Evolutionary conservation across 2,888 invertebrate species (phyloP).

Genomic region (Atherix ibis): DNA sequence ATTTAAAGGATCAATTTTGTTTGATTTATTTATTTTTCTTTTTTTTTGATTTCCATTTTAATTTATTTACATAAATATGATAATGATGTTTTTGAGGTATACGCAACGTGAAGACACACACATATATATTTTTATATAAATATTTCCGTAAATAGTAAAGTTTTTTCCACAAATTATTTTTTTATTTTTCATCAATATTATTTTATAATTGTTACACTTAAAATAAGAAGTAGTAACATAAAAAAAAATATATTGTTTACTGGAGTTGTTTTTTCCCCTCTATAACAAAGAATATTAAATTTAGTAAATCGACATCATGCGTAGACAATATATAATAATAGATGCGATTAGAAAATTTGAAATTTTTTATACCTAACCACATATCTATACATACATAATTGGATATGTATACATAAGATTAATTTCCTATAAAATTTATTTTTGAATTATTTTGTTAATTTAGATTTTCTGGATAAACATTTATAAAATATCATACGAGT

Average conservation of each 20-base stretch:
- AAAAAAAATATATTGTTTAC: not conserved
- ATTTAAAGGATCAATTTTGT: too few species aligned
- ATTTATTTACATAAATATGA: slow-evolving; percentile 1
- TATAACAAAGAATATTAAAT: too few species aligned
- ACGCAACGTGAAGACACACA: slow-evolving; percentile 38
- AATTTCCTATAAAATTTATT: not conserved
- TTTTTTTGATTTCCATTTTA: not conserved
- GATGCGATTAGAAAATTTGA: too few species aligned
- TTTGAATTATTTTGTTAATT: slow-evolving; percentile 9
- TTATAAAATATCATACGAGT: slow-evolving; percentile 11
- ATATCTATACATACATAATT: too few species aligned
- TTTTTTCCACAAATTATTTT: slow-evolving; percentile 13
- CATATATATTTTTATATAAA: slow-evolving; percentile 19
- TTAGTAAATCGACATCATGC: too few species aligned
- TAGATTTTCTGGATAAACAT: slow-evolving; percentile 10
- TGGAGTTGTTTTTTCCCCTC: too few species aligned
- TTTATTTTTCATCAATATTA: slow-evolving; percentile 6
- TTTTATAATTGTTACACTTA: not conserved
- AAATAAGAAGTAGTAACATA: not conserved
- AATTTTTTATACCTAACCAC: too few species aligned
- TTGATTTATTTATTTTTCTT: slow-evolving; percentile 3
- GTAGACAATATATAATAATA: too few species aligned
- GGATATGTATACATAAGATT: not conserved
- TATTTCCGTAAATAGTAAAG: slow-evolving; percentile 11
- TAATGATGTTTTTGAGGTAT: slow-evolving; percentile 34